Percentiles rank a stretch among this genome's conserved stretches.
These are phyloP conservation scores for Vireo altiloquus DNA, from an alignment of 2,113 vertebrate genomes.

Conservation along the genomic window DNA sequence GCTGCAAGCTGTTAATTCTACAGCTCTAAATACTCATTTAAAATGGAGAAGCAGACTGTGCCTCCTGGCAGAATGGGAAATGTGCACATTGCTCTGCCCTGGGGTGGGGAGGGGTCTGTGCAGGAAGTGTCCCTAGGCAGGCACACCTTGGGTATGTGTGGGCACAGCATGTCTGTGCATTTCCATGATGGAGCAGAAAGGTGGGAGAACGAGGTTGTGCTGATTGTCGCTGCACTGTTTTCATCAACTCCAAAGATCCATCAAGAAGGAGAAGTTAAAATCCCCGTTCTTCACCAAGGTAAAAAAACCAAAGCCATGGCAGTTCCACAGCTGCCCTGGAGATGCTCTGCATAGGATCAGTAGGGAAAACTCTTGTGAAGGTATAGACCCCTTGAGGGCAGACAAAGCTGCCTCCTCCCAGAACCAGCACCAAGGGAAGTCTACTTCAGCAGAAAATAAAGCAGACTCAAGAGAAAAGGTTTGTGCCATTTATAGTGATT, in stretches of 20 bases:
- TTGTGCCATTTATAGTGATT: background rate
- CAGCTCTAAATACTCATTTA: background rate
- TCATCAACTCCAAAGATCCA: background rate
- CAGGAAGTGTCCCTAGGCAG: background rate
- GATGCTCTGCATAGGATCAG: background rate
- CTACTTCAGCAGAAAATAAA: background rate
- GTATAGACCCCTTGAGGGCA: background rate
- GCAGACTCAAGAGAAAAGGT: background rate
- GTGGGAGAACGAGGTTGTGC: background rate
- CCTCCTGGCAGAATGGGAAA: background rate
- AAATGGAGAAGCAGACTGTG: background rate
- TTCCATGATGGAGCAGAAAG: background rate
- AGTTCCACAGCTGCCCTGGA: background rate
- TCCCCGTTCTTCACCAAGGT: background rate
- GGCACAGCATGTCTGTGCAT: background rate
- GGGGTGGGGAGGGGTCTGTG: background rate
- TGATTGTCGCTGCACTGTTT: background rate
- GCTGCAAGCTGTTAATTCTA: background rate
- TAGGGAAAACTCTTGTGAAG: background rate
- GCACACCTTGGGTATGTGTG: fast-evolving
- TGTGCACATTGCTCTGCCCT: background rate
- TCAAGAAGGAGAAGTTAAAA: background rate
- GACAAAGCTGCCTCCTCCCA: background rate
- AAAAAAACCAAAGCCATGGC: background rate
- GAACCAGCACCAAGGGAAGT: background rate